Percentiles rank a stretch among this genome's conserved stretches.
phyloP scores from a whole-genome alignment of 1,140 invertebrate genomes.

The Armadillidium nasatum region DNA sequence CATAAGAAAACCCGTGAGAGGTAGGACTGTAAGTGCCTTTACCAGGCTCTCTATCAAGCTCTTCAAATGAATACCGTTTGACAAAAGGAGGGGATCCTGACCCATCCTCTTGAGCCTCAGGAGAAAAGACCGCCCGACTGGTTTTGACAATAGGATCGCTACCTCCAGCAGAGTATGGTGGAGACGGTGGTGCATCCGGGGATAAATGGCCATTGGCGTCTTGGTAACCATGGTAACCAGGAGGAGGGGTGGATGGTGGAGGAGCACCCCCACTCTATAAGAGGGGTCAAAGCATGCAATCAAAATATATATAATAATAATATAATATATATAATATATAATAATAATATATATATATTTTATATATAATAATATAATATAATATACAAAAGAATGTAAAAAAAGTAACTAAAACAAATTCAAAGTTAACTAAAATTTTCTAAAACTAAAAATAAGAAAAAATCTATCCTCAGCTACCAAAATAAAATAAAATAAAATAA shows the following conservation, averaged over 20 bases:
- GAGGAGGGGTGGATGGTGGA: slow-evolving; percentile 31
- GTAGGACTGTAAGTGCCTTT: slow-evolving; percentile 29
- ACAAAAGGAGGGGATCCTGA: slow-evolving; percentile 35
- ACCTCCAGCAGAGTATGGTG: slow-evolving; percentile 7
- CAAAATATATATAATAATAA: too few species aligned
- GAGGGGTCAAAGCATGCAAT: slow-evolving; percentile 17
- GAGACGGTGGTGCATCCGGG: not conserved
- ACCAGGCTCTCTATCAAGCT: slow-evolving; percentile 35
- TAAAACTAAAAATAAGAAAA: too few species aligned
- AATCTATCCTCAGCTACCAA: not conserved
- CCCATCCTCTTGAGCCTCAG: slow-evolving; percentile 21
- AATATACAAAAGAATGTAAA: too few species aligned
- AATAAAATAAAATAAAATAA: not conserved
- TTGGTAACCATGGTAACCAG: slow-evolving; percentile 27
- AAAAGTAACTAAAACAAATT: too few species aligned
- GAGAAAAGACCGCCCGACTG: slow-evolving; percentile 24
- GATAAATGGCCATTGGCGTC: not conserved
- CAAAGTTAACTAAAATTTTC: too few species aligned
- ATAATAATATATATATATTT: too few species aligned
- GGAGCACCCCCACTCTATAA: slow-evolving; percentile 23
- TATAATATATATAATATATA: too few species aligned
- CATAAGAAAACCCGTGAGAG: slow-evolving; percentile 39
- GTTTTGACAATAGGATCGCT: slow-evolving; percentile 36
- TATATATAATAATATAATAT: too few species aligned
- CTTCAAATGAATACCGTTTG: slow-evolving; percentile 40